Evolutionary conservation across 2,113 vertebrate species (phyloP).

Genomic region (Odobenus rosmarus): DNA sequence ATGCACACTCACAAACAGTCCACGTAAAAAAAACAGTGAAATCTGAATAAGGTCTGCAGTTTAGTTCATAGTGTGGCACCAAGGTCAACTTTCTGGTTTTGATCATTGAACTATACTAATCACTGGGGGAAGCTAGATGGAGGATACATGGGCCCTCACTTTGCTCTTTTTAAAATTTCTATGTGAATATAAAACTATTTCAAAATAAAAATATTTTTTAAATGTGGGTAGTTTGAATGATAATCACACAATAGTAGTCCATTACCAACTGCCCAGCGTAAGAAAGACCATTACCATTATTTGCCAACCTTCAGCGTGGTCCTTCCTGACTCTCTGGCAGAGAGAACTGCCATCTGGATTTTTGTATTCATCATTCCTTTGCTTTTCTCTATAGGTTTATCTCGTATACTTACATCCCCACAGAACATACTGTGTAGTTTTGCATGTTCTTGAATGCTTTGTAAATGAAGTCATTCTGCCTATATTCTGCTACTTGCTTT

Average conservation of each 20-base stretch:
- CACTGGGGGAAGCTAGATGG: neutral
- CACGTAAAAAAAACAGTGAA: neutral
- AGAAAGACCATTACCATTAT: neutral
- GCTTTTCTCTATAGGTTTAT: neutral
- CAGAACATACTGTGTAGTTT: neutral
- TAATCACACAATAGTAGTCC: neutral
- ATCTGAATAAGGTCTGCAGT: neutral
- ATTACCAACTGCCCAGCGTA: neutral
- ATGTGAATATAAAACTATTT: neutral
- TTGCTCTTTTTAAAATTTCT: neutral
- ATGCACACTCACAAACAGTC: neutral
- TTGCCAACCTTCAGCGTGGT: neutral
- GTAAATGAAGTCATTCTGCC: neutral
- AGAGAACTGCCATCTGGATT: neutral
- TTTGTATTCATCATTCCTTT: neutral
- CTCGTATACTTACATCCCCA: neutral
- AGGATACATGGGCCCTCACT: neutral
- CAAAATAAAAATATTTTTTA: neutral
- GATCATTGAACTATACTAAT: neutral
- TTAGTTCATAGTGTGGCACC: neutral
- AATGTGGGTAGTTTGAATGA: neutral
- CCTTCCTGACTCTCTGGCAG: neutral
- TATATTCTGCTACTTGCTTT: neutral
- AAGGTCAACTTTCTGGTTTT: neutral
- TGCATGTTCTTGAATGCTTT: neutral